A percentile compares a stretch with the other conserved stretches of the same genome.
Conservation (phyloP, 1,140 invertebrate species). For the Anadara kagoshimensis region DNA sequence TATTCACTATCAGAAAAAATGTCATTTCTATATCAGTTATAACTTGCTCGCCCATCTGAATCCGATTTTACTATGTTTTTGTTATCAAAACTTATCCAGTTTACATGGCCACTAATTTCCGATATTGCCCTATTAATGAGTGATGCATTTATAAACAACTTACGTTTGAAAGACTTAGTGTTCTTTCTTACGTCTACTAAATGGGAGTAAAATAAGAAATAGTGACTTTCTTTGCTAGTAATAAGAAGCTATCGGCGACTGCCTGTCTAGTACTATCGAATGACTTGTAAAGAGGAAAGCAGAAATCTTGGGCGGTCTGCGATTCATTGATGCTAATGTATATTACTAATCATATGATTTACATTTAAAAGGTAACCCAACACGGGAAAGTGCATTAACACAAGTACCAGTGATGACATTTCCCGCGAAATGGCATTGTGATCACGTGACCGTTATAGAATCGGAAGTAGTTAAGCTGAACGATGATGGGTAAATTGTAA, state of each 20-base stretch:
- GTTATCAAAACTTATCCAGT: slow-evolving; percentile 13
- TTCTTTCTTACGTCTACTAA: slow-evolving; percentile 5
- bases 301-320: slow-evolving; percentile 3
- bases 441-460: slow-evolving; percentile 9
- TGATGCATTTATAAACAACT: slow-evolving; percentile 19
- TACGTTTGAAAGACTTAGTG: slow-evolving; percentile 1
- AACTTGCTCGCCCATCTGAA: slow-evolving; percentile 3
- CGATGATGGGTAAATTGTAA: slow-evolving; percentile 1
- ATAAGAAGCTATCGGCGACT: slow-evolving; percentile 7
- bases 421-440: slow-evolving; percentile 16
- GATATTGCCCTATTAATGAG: slow-evolving; percentile 14
- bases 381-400: slow-evolving; percentile 8
- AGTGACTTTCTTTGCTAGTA: slow-evolving; percentile 1
- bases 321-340: slow-evolving; percentile 7
- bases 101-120: slow-evolving; percentile 18
- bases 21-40: not conserved
- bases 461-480: slow-evolving; percentile 1
- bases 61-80: slow-evolving; percentile 4
- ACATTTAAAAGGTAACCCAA: slow-evolving; percentile 17
- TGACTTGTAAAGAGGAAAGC: slow-evolving; percentile 3
- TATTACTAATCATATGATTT: slow-evolving; percentile 22
- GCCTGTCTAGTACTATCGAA: slow-evolving; percentile 15
- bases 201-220: slow-evolving; percentile 1
- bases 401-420: slow-evolving; percentile 16
- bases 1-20: slow-evolving; percentile 10